Evolutionary conservation across 2,797 vertebrate species (phyloP), one percentile per base, ranked within the genome.

Genomic region (Rhinatrema bivittatum): DNA sequence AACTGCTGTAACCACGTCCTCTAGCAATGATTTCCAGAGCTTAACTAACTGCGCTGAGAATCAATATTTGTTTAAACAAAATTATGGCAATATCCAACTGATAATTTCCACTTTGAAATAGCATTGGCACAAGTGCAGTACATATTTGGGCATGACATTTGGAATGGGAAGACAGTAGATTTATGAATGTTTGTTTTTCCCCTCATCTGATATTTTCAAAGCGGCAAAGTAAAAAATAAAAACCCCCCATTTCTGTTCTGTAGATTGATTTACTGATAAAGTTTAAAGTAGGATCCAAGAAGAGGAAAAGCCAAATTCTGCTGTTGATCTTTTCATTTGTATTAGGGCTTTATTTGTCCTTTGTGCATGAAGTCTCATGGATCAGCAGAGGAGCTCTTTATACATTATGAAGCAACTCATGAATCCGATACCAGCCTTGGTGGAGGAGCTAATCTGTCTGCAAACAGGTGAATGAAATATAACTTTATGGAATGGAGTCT

Each of bases 351-450:
- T 74, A 99, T 99, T 76, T 99, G 96, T 81, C 96, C 96, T 35
- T 90, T 96, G 59, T 99, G 96, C 73, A 99, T 99, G 96, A 98
- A 98, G 70, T 94, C 96, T 39, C 94, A 97, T 73, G 94, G 86
- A 78, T 94, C 95, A 46, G 94, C 95, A 5, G 96, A 98, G 65
- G 95, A 99, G 56, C 87, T 99, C 40, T 99, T 94, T 70, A 93
- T 95, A 62, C 96, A 99, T 77, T 98, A 99, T 53, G 87, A 98
- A 72, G 84, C 91, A 33, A 93, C 90, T 73, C 96, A 99, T 34
- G 91, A 96, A 46, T 78, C 88, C 5, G 89, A 87, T 58, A 88
- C 91, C 46, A 66, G 59, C 44, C 79, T 60, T 7, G 78, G 72
- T 67, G 80, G 74, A 60, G 79, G 82, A 20, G 70, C 87, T 60